phyloP scores from a whole-genome alignment of 2,113 vertebrate species.

The Peucedramus taeniatus region DNA sequence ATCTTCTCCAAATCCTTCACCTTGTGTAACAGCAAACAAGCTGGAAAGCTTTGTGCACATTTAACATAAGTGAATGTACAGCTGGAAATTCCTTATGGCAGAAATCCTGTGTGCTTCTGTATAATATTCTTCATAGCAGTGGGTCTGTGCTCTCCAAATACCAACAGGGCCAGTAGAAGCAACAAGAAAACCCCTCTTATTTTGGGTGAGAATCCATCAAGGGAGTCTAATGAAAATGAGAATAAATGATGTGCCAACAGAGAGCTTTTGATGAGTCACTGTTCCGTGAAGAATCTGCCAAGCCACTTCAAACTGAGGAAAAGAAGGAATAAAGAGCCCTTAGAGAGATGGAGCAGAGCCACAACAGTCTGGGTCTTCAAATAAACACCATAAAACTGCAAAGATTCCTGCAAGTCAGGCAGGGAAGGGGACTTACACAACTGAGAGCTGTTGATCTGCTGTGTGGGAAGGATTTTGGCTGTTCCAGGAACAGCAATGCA shows the following conservation, averaged over 20 bases:
- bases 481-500: accelerated
- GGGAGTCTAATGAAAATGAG: background rate
- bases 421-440: background rate
- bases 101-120: background rate
- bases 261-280: background rate
- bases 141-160: background rate
- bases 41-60: background rate
- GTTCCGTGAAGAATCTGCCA: background rate
- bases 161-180: background rate
- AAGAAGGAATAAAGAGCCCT: background rate
- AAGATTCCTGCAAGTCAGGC: background rate
- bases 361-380: background rate
- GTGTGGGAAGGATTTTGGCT: background rate
- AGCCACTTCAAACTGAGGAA: background rate
- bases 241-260: background rate
- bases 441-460: background rate
- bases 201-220: background rate
- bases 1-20: background rate
- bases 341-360: background rate
- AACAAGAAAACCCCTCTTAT: background rate
- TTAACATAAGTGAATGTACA: background rate
- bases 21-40: background rate
- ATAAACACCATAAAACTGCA: background rate
- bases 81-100: background rate
- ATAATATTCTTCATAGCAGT: background rate